Percentiles rank a stretch among this genome's conserved stretches.
Conservation (phyloP, 2,888 invertebrate species). For the Scaptodrosophila latifasciaeformis region DNA sequence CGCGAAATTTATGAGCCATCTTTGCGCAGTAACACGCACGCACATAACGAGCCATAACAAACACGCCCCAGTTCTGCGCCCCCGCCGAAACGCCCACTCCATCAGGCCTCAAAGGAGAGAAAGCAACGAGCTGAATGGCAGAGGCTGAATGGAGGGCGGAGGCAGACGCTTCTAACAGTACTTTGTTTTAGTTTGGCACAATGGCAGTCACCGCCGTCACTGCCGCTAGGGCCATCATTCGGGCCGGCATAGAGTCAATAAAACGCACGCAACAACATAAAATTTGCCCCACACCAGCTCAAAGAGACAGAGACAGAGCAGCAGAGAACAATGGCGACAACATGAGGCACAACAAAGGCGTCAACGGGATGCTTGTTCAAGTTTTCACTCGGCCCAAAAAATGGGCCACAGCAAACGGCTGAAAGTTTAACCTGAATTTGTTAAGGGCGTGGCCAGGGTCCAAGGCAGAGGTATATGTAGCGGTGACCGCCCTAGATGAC, state of each 20-base stretch:
- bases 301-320: background rate
- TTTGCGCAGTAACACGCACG: conserved; percentile 64
- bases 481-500: no score
- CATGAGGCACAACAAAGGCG: conserved; percentile 3
- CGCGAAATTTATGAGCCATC: conserved; percentile 65
- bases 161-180: conserved; percentile 55
- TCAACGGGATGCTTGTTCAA: background rate
- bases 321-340: conserved; percentile 49
- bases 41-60: conserved; percentile 60
- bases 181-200: conserved; percentile 65
- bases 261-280: conserved; percentile 65
- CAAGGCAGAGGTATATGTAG: no score
- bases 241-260: conserved; percentile 53
- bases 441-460: no score
- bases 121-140: conserved; percentile 9
- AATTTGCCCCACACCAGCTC: conserved; percentile 22
- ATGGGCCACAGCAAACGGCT: no score
- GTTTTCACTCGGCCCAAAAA: conserved; percentile 1
- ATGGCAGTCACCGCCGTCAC: conserved; percentile 42
- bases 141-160: no score
- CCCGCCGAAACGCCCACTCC: conserved; percentile 22
- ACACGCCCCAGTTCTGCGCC: conserved; percentile 21
- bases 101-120: conserved; percentile 14
- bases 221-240: conserved; percentile 15
- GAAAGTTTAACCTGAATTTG: no score